Percentiles rank a stretch among this genome's conserved stretches.
phyloP scores from a whole-genome alignment of 2,797 vertebrate species.

The Melanogrammus aeglefinus region DNA sequence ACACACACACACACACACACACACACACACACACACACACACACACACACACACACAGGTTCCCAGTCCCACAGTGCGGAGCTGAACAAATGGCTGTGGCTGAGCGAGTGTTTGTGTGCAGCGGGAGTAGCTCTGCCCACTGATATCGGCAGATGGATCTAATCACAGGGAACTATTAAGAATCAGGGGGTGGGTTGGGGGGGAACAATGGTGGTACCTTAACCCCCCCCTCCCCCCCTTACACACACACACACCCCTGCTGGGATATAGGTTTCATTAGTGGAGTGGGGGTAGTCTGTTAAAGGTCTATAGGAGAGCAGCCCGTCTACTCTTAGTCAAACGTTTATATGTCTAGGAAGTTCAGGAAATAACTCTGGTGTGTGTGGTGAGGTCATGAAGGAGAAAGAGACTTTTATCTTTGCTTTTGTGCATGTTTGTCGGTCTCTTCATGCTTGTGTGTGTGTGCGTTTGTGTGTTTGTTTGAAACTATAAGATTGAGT shows the following conservation, averaged over 20 bases:
- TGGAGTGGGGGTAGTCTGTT: background rate
- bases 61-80: slow-evolving; percentile 57
- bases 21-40: too few relatives aligned
- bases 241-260: slow-evolving; percentile 1
- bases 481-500: background rate
- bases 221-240: background rate
- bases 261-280: background rate
- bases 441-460: background rate
- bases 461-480: background rate
- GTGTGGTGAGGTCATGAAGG: background rate
- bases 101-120: slow-evolving; percentile 68
- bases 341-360: background rate
- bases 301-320: background rate
- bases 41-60: slow-evolving; percentile 12
- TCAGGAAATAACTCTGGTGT: background rate
- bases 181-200: slow-evolving; percentile 41
- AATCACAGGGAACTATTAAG: slow-evolving; percentile 65
- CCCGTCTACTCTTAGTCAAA: background rate
- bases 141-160: slow-evolving; percentile 66
- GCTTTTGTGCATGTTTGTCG: background rate
- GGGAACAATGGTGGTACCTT: slow-evolving; percentile 57
- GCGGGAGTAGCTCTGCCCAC: slow-evolving; percentile 65
- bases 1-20: slow-evolving; percentile 4
- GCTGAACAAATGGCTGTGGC: slow-evolving; percentile 64
- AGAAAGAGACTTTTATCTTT: background rate